These are phyloP conservation scores for Cyclopterus lumpus DNA, from an alignment of 2,797 vertebrate species.

Conservation along the genomic window DNA sequence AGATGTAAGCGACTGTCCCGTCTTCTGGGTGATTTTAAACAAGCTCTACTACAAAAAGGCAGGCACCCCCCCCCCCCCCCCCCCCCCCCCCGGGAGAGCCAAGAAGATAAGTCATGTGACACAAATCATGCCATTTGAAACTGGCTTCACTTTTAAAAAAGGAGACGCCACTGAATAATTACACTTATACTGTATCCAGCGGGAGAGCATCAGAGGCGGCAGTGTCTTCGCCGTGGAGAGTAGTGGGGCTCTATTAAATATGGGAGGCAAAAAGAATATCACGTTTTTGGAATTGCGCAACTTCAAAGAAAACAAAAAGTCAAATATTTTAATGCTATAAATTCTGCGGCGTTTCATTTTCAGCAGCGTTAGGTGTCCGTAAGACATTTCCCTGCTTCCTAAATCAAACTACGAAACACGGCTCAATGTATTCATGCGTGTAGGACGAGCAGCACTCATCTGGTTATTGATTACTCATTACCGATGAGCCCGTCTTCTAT, in stretches of 20 bases:
- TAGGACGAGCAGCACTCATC: too few relatives aligned
- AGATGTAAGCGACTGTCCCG: conserved; percentile 52
- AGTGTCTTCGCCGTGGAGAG: neutral
- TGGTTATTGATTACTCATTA: too few relatives aligned
- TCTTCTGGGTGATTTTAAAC: conserved; percentile 35
- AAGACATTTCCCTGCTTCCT: too few relatives aligned
- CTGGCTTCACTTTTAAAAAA: conserved; percentile 26
- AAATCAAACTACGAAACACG: too few relatives aligned
- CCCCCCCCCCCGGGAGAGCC: too few relatives aligned
- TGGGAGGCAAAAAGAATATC: neutral
- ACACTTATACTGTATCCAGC: neutral
- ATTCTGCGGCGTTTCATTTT: neutral
- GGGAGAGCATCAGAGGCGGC: conserved; percentile 4
- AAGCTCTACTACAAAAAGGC: conserved; percentile 31
- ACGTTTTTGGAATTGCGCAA: neutral
- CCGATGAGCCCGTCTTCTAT: too few relatives aligned
- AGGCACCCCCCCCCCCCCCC: too few relatives aligned
- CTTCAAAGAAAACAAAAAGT: neutral
- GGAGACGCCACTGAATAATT: conserved; percentile 31
- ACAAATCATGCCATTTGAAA: conserved; percentile 22
- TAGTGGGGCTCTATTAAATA: neutral
- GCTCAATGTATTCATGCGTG: too few relatives aligned
- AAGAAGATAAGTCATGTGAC: conserved; percentile 31
- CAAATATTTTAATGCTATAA: neutral
- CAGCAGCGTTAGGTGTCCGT: too few relatives aligned